Conservation (phyloP, 30 jellyfish, hydroid and myxozoan genomes). For the Phacellophora camtschatica region DNA sequence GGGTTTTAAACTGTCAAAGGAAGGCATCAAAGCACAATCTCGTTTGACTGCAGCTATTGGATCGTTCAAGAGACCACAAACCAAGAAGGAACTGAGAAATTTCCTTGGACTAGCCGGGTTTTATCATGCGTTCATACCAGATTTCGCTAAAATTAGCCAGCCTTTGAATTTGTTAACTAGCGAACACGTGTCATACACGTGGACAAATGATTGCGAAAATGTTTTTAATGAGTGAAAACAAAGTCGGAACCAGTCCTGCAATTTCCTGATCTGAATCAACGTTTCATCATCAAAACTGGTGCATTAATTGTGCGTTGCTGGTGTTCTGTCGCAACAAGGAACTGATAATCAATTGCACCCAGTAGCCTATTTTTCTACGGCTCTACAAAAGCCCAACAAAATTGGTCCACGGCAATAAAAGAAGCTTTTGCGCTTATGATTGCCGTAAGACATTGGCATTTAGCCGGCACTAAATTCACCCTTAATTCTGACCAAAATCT, state of each 20-base stretch:
- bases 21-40: background rate
- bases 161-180: background rate
- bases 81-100: background rate
- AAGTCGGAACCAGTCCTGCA: too few relatives aligned
- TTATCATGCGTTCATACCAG: background rate
- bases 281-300: background rate
- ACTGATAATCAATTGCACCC: background rate
- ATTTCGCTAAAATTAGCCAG: background rate
- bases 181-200: background rate
- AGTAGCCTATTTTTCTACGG: too few relatives aligned
- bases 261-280: background rate
- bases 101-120: background rate
- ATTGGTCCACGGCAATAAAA: too few relatives aligned
- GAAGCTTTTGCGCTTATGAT: too few relatives aligned
- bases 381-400: too few relatives aligned
- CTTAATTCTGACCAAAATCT: too few relatives aligned
- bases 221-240: background rate
- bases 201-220: background rate
- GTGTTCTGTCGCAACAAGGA: background rate
- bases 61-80: background rate
- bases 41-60: background rate
- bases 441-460: too few relatives aligned
- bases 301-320: background rate
- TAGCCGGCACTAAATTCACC: too few relatives aligned
- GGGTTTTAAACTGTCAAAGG: background rate